These are phyloP conservation scores for Philotrypesis tridentata DNA, from an alignment of 1,140 invertebrate species.

Conservation along the genomic window DNA sequence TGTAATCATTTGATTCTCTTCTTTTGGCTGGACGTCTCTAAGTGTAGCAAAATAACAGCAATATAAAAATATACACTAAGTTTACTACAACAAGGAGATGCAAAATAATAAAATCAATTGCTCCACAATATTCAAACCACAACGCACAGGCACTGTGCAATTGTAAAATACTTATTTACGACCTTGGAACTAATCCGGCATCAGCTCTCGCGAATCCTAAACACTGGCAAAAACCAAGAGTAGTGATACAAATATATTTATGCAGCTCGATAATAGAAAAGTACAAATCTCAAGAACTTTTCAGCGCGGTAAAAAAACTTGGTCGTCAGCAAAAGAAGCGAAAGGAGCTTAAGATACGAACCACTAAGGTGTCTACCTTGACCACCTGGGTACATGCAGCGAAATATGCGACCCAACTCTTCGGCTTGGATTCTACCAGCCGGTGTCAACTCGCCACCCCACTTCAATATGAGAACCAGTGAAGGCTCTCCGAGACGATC, in stretches of 20 bases:
- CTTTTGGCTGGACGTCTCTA: conserved; percentile 22
- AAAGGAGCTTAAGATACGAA: conserved; percentile 76
- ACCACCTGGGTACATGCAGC: conserved; percentile 97
- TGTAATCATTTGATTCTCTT: conserved; percentile 10
- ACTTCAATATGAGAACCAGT: conserved; percentile 96
- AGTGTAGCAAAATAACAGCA: neutral
- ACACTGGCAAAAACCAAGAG: conserved; percentile 4
- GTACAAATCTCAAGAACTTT: conserved; percentile 12
- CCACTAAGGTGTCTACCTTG: conserved; percentile 87
- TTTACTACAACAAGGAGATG: neutral
- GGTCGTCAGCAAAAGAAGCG: conserved; percentile 67
- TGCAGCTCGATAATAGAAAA: conserved; percentile 8
- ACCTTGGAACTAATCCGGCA: conserved; percentile 25
- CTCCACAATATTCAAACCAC: conserved; percentile 8
- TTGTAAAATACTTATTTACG: conserved; percentile 7
- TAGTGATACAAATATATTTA: conserved; percentile 15
- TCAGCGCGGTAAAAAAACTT: conserved; percentile 44
- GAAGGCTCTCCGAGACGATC: conserved; percentile 90
- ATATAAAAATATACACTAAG: neutral
- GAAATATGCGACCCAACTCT: conserved; percentile 97
- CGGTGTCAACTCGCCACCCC: conserved; percentile 99
- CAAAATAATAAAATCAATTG: conserved; percentile 27
- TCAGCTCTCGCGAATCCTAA: conserved; percentile 29
- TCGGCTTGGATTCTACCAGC: conserved; percentile 97
- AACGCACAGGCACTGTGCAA: neutral